Percentiles rank a stretch among this genome's conserved stretches.
phyloP scores from a whole-genome alignment of 2,797 vertebrate genomes.

The Liasis olivaceus region DNA sequence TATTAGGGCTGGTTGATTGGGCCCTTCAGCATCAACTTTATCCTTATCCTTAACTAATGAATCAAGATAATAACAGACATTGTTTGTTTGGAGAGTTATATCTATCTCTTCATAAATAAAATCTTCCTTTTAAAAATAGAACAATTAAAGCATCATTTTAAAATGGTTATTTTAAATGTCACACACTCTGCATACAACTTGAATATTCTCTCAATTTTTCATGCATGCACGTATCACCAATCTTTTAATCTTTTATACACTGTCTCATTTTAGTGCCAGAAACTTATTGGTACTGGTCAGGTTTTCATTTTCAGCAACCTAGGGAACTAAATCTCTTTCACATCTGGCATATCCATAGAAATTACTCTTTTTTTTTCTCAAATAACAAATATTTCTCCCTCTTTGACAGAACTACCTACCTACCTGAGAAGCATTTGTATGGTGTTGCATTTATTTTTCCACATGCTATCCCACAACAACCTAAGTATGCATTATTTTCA shows the following conservation, averaged over 20 bases:
- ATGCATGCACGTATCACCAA: not conserved
- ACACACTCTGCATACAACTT: not conserved
- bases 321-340: not conserved
- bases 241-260: not conserved
- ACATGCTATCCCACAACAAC: constrained; percentile 1
- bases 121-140: not conserved
- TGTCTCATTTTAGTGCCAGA: not conserved
- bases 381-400: constrained; percentile 26
- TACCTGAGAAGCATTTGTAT: constrained; percentile 26
- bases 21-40: not conserved
- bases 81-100: not conserved
- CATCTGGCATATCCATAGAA: not conserved
- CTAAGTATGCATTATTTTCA: constrained; percentile 25
- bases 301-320: not conserved
- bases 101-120: not conserved
- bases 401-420: constrained; percentile 31
- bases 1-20: not conserved
- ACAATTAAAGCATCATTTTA: not conserved
- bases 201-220: not conserved
- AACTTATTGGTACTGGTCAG: not conserved
- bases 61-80: not conserved
- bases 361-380: not conserved
- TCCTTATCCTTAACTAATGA: not conserved
- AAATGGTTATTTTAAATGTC: not conserved
- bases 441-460: constrained; percentile 46